A percentile compares a stretch with the other conserved stretches of the same genome.
Evolutionary conservation across 2,113 vertebrate genomes (phyloP).

Genomic region (Phalacrocorax carbo): DNA sequence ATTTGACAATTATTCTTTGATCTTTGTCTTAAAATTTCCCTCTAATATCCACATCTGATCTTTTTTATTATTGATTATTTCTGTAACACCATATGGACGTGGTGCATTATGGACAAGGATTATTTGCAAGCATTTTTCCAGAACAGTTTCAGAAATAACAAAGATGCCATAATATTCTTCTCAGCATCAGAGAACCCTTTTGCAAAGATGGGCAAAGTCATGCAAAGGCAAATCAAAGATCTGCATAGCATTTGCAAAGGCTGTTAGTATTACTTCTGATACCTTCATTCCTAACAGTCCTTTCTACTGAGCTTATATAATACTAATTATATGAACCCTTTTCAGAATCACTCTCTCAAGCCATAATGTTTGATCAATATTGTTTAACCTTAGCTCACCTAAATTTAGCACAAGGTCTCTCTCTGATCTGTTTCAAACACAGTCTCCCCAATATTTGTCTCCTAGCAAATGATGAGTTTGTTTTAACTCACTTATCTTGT

Average conservation of each 20-base stretch:
- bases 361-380: conserved; percentile 58
- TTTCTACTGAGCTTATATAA: conserved; percentile 36
- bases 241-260: conserved; percentile 37
- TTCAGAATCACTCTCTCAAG: conserved; percentile 28
- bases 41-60: background rate
- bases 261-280: conserved; percentile 1
- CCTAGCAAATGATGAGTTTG: background rate
- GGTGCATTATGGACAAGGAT: background rate
- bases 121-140: background rate
- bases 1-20: conserved; percentile 38
- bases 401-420: conserved; percentile 59
- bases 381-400: conserved; percentile 53
- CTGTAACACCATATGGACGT: background rate
- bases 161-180: background rate
- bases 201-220: background rate
- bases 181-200: background rate
- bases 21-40: background rate
- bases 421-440: conserved; percentile 31
- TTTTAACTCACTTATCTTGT: conserved; percentile 14
- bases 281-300: conserved; percentile 8
- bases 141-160: background rate
- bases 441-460: conserved; percentile 23
- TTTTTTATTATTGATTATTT: background rate
- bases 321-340: conserved; percentile 48
- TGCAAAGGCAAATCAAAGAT: conserved; percentile 46